Conservation (phyloP, 2,797 vertebrate genomes). For the Nannoperca australis region DNA sequence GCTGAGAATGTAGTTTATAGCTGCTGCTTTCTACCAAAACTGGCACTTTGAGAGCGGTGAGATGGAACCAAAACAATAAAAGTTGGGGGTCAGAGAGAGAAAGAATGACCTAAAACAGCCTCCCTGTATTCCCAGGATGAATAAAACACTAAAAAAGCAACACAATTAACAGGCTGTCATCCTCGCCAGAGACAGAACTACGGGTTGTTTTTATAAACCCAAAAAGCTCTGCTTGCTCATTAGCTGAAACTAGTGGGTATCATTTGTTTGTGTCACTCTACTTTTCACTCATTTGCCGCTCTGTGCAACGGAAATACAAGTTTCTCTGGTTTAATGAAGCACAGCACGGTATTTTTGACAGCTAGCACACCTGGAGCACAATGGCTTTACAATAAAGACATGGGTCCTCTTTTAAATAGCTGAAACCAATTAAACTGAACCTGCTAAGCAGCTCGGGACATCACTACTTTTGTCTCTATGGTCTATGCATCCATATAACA, state of each 20-base stretch:
- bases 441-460: background rate
- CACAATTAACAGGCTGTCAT: conserved; percentile 4
- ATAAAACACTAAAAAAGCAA: background rate
- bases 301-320: conserved; percentile 17
- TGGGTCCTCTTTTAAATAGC: background rate
- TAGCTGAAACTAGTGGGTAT: conserved; percentile 32
- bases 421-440: background rate
- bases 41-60: no score
- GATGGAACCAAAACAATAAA: no score
- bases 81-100: no score
- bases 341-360: conserved; percentile 22
- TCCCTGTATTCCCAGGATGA: background rate
- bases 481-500: background rate
- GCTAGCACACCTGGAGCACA: conserved; percentile 1
- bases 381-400: background rate
- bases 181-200: conserved; percentile 6
- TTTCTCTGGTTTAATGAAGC: conserved; percentile 27
- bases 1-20: no score
- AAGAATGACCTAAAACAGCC: no score
- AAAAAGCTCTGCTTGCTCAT: conserved; percentile 30
- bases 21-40: no score
- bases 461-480: background rate
- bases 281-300: conserved; percentile 12
- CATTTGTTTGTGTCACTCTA: conserved; percentile 31
- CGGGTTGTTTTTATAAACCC: conserved; percentile 26